Base-by-base conservation (phyloP, 2,113 vertebrate genomes). In the Limanda limanda region DNA sequence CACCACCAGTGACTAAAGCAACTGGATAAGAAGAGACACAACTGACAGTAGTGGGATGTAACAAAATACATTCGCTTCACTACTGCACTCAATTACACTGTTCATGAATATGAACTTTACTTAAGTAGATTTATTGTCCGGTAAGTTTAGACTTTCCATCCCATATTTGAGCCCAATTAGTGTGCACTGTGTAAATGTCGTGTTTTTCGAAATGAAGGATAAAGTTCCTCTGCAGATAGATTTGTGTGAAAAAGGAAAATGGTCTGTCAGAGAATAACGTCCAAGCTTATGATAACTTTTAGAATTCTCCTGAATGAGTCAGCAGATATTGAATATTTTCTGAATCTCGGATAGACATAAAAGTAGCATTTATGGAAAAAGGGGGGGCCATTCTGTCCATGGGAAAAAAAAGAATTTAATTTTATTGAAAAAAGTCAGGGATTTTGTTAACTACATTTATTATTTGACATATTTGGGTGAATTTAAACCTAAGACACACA, bases 281-380 rank as follows among this genome's bases (percentile, higher is more conserved):
- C 27, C 78, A 79, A 86, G 80, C 71, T 79, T 76, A 81, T 27
- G 63, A 25, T 21, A 70, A 62, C 54, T 78, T 87, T 70, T 70
- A 1, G 21, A 69, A 52, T 31, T 72, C 45, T 64, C 20, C 66
- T 20, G 27, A 68, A 9, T 56, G 5, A 79, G 68, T 83, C 52
- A 66, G 74, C 65, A 45, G 40, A 2, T 18, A 67, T 15, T 67
- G 59, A 83, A 81, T 58, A 82, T 20, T 68, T 72, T 35, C 82
- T 77, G 14, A 83, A 79, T 83, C 31, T 64, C 12, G 59, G 15
- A 17, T 31, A 54, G 20, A 74, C 57, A 59, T 59, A 78, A 59
- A 58, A 60, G 18, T 14, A 55, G 37, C 58, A 71, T 25, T 82
- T 62, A 77, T 67, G 18, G 27, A 81, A 18, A 64, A 5, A 40